Base-by-base conservation (phyloP, 2,888 invertebrate species). In the Platerodrilus igneus region DNA sequence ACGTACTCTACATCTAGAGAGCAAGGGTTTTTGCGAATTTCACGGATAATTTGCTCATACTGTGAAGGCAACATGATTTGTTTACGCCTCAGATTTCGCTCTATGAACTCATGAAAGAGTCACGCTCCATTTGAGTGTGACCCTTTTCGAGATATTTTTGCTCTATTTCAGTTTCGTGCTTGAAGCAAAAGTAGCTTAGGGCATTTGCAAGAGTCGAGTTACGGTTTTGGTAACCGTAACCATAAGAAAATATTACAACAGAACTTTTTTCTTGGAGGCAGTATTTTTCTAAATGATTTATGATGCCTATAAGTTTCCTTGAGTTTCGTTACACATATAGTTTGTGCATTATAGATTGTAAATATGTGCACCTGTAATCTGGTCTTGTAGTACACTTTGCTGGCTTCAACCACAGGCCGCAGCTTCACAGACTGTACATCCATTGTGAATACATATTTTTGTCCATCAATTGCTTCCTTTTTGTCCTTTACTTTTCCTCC, bases 111-210 rank as follows among this genome's bases (percentile, higher is more conserved):
- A n/a, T n/a, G n/a, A n/a, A n/a, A n/a, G 41, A 41, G 39, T 52
- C 52, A 28, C 45, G 48, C 27, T 51, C 51, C 52, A 52, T 51
- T 15, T 50, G 48, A 15, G 51, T 48, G 28, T 52, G 51, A 6
- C 51, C 50, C 19, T n/a, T 45, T 14, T 30, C 38, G 10, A 50
- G 19, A 44, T 32, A 52, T 37, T 48, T 46, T 33, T 48, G 43
- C 8, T 25, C 17, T 21, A 45, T 37, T 6, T 14, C 13, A n/a
- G 39, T 16, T 13, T 25, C n/a, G 9, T 38, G 15, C 21, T 13
- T 8, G 9, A 37, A 8, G 4, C 41, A n/a, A 28, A 41, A 26
- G 26, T 31, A 15, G 6, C 47, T 27, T 3, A 53, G 31, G 8
- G 48, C 53, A 31, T 55, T 55, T 6, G 50, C 21, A 26, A 52